Percentiles rank a stretch among this genome's conserved stretches.
These are phyloP conservation scores for Neoitamus cyanurus DNA, from an alignment of 2,888 invertebrate species.

Conservation along the genomic window DNA sequence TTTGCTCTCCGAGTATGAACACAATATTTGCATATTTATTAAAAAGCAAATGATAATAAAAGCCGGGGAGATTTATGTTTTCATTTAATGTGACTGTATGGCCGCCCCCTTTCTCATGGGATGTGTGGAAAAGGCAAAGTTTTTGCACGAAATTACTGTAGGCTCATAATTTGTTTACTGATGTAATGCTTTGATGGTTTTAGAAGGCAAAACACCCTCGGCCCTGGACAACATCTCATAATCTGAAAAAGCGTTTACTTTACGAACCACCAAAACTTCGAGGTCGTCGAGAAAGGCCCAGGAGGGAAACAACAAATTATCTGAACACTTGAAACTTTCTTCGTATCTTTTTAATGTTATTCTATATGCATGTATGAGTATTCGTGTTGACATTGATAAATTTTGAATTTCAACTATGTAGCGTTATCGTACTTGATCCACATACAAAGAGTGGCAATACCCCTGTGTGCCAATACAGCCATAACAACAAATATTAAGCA, in stretches of 20 bases:
- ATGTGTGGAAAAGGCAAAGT: background rate
- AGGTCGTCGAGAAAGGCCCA: background rate
- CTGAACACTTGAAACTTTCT: background rate
- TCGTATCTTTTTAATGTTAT: background rate
- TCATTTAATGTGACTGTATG: background rate
- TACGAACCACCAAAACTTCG: background rate
- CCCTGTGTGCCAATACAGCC: too few relatives aligned
- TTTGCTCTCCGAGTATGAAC: background rate
- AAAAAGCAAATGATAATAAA: constrained; percentile 32
- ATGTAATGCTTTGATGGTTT: background rate
- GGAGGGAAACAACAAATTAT: background rate
- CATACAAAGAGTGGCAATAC: too few relatives aligned
- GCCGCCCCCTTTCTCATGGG: background rate
- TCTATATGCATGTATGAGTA: too few relatives aligned
- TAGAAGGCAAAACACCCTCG: background rate
- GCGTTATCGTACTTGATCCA: too few relatives aligned
- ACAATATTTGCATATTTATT: constrained; percentile 44
- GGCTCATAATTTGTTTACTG: background rate
- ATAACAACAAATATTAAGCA: too few relatives aligned
- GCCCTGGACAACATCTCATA: background rate
- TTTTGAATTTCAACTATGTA: too few relatives aligned
- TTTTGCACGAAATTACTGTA: background rate
- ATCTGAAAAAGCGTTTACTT: background rate
- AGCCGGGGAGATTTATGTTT: constrained; percentile 7
- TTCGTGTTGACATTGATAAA: too few relatives aligned